Conservation (phyloP, 2,888 invertebrate species). For the Tachina lurida region DNA sequence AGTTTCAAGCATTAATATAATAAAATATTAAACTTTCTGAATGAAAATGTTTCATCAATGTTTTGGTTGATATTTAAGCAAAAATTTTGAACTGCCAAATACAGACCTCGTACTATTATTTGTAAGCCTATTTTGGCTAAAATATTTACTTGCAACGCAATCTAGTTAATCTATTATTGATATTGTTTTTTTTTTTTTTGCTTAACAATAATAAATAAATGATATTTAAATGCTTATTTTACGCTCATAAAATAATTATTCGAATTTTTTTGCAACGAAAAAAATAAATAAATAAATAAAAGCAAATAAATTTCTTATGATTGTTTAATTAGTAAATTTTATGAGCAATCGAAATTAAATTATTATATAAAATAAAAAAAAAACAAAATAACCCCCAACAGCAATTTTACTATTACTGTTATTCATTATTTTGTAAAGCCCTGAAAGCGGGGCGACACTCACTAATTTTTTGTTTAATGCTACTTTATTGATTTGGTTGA, state of each 20-base stretch:
- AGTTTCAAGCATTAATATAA: no score
- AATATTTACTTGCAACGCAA: not conserved
- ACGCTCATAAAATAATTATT: not conserved
- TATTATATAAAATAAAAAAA: not conserved
- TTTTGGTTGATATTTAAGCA: no score
- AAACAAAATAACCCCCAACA: not conserved
- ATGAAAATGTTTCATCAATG: no score
- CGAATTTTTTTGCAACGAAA: not conserved
- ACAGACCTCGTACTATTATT: no score
- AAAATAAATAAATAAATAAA: not conserved
- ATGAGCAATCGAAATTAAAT: no score
- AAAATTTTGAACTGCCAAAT: no score
- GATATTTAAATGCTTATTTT: not conserved
- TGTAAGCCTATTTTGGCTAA: no score
- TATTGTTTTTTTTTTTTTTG: not conserved
- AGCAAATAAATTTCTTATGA: not conserved
- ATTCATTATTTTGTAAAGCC: not conserved
- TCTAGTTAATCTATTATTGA: not conserved
- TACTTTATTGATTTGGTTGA: no score
- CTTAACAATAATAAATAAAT: not conserved
- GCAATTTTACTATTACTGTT: not conserved
- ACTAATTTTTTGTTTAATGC: no score
- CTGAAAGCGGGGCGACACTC: no score
- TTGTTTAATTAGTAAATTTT: not conserved
- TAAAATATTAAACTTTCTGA: no score